phyloP scores from a whole-genome alignment of 2,888 invertebrate genomes.

The Leptopilina drosophilae region DNA sequence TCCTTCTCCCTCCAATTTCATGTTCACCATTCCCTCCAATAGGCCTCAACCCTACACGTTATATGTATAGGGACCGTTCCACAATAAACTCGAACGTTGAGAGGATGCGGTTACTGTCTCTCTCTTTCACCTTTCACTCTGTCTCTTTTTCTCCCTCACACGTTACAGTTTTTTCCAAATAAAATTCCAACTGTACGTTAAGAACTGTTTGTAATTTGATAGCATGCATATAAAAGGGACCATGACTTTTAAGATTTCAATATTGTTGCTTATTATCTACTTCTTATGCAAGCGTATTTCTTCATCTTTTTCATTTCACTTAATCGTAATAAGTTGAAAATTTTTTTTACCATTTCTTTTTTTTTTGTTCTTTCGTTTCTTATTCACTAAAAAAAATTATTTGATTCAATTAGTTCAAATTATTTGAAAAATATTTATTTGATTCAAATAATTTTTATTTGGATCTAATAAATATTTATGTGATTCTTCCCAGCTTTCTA shows the following conservation, averaged over 20 bases:
- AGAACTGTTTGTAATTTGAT: conserved; percentile 44
- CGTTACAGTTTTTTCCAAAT: conserved; percentile 21
- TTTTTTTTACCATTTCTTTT: no score
- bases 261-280: not conserved
- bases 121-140: conserved; percentile 33
- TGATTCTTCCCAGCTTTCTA: no score
- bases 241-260: conserved; percentile 15
- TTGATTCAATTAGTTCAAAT: no score
- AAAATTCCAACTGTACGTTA: conserved; percentile 34
- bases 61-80: conserved; percentile 21
- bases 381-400: no score
- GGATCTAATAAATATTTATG: no score
- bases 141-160: conserved; percentile 40
- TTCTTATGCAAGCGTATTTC: not conserved
- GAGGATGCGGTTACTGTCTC: conserved; percentile 46
- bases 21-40: not conserved
- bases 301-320: no score
- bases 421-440: no score
- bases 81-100: conserved; percentile 53
- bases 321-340: no score
- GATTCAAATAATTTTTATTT: no score
- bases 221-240: conserved; percentile 6
- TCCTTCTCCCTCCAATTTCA: conserved; percentile 65
- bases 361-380: no score
- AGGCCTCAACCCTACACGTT: not conserved